Evolutionary conservation across 2,888 invertebrate species (phyloP).

Genomic region (Margaritifera margaritifera): DNA sequence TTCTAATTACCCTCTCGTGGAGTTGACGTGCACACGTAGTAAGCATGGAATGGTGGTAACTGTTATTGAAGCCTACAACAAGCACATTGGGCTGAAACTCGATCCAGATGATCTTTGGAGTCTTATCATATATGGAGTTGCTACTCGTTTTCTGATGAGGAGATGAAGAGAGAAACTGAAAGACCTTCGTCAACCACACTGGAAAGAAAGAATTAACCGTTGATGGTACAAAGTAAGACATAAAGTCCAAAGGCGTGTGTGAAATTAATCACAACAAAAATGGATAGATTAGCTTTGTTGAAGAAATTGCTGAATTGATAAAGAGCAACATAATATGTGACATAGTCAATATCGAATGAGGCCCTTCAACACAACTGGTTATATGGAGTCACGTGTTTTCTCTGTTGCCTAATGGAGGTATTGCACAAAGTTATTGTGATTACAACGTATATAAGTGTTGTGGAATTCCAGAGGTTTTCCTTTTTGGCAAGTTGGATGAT

Average conservation of each 20-base stretch:
- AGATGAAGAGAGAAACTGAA: neutral
- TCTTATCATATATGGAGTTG: neutral
- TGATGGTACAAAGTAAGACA: too few species aligned
- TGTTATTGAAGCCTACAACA: constrained; percentile 1
- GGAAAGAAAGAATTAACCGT: neutral
- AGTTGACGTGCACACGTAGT: too few species aligned
- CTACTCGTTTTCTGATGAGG: neutral
- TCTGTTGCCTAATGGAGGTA: neutral
- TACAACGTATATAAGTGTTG: neutral
- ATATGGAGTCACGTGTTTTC: neutral
- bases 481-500: too few species aligned
- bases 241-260: too few species aligned
- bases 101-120: constrained; percentile 1
- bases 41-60: constrained; percentile 1
- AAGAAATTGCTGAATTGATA: neutral
- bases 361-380: neutral
- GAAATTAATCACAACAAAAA: too few species aligned
- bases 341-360: neutral
- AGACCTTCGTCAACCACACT: neutral
- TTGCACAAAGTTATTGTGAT: constrained; percentile 1
- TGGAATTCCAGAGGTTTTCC: neutral
- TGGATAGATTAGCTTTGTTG: neutral
- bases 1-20: too few species aligned
- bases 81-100: neutral
- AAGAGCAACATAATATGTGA: neutral